phyloP scores from a whole-genome alignment of 2,888 invertebrate species.

The Thysanoteuthis rhombus region DNA sequence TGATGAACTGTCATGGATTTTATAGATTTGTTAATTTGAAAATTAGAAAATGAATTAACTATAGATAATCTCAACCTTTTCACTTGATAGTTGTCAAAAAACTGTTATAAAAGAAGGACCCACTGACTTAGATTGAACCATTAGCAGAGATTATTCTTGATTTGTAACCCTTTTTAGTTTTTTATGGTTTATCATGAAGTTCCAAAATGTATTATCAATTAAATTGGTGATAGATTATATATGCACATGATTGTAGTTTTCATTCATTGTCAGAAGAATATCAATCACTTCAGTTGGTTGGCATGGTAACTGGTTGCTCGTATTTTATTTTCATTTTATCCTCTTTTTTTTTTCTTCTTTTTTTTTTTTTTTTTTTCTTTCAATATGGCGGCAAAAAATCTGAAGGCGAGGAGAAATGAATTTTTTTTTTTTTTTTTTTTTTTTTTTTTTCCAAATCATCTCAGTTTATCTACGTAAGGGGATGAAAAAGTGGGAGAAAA shows the following conservation, averaged over 20 bases:
- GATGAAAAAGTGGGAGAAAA: not conserved
- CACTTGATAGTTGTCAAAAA: not conserved
- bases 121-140: not conserved
- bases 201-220: too few species aligned
- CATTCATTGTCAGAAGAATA: not conserved
- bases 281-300: not conserved
- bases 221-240: too few species aligned
- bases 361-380: not conserved
- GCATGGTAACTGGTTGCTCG: not conserved
- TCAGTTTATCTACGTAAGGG: not conserved
- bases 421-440: too few species aligned
- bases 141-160: not conserved
- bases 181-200: too few species aligned
- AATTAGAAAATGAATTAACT: not conserved
- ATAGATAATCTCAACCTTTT: not conserved
- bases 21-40: not conserved
- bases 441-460: too few species aligned
- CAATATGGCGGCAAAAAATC: not conserved
- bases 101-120: not conserved
- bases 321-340: too few species aligned
- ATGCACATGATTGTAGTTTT: not conserved
- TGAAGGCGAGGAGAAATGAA: not conserved
- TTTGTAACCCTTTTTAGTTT: not conserved
- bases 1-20: not conserved
- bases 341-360: not conserved